phyloP scores from a whole-genome alignment of 1,140 invertebrate genomes.

The Drosophila orena region DNA sequence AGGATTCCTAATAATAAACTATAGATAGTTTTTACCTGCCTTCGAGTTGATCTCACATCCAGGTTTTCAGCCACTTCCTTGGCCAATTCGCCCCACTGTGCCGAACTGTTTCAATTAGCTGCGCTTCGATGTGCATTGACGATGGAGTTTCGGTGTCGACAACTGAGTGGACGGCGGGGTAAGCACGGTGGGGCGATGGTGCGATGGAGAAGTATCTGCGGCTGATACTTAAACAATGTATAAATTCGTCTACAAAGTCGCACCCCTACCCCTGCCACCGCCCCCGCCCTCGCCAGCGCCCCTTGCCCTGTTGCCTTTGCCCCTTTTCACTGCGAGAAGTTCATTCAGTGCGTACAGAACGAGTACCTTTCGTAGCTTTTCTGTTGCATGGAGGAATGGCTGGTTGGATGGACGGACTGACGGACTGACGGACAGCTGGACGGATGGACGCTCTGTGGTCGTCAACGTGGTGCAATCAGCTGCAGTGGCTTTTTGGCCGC shows the following conservation, averaged over 20 bases:
- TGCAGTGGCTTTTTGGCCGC: conserved; percentile 78
- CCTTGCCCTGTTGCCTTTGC: not conserved
- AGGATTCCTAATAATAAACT: no score
- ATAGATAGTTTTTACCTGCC: no score
- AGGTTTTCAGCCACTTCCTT: not conserved
- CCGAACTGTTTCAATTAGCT: conserved; percentile 75
- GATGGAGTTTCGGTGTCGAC: conserved; percentile 70
- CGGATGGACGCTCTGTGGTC: conserved; percentile 53
- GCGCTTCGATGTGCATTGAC: conserved; percentile 80
- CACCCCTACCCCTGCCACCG: not conserved
- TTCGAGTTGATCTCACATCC: not conserved
- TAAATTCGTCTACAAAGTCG: conserved; percentile 79
- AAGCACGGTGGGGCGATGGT: conserved; percentile 9
- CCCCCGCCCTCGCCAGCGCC: no score
- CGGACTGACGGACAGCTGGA: conserved; percentile 3
- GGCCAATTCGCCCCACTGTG: conserved; percentile 49
- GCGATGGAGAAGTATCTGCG: conserved; percentile 51
- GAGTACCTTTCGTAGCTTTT: conserved; percentile 28
- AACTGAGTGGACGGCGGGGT: conserved; percentile 41
- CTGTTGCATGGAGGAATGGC: no score
- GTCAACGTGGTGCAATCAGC: conserved; percentile 76
- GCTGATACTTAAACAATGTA: conserved; percentile 81
- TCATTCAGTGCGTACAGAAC: conserved; percentile 48
- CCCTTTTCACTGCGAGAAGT: conserved; percentile 1
- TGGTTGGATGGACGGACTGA: not conserved